phyloP scores from a whole-genome alignment of 2,113 vertebrate genomes.

The Anhinga rufa region DNA sequence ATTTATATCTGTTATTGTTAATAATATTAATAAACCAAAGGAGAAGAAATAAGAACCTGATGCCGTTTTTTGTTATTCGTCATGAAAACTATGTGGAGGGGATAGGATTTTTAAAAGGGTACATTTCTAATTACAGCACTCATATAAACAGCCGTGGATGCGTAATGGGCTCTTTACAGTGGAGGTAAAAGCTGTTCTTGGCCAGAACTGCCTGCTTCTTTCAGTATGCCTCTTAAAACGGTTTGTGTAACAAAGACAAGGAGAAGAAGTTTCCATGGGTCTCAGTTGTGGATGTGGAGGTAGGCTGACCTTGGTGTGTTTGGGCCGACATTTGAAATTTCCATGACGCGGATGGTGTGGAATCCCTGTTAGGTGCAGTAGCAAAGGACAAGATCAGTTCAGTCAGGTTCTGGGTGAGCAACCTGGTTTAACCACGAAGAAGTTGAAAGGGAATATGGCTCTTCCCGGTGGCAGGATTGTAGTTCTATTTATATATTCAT shows the following conservation, averaged over 20 bases:
- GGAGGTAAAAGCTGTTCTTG: background rate
- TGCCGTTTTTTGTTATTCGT: background rate
- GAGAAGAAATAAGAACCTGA: background rate
- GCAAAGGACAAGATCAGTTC: background rate
- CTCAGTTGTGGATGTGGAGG: background rate
- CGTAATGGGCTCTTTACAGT: background rate
- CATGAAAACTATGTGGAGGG: background rate
- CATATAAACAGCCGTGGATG: background rate
- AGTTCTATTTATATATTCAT: conserved; percentile 35
- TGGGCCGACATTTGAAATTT: background rate
- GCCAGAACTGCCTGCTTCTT: background rate
- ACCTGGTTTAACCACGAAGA: background rate
- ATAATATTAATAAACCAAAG: background rate
- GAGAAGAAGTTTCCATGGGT: background rate
- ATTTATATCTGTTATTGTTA: background rate
- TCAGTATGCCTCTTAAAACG: background rate
- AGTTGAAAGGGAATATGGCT: background rate
- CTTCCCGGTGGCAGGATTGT: background rate
- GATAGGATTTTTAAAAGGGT: background rate
- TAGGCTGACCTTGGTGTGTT: background rate
- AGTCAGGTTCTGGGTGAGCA: background rate
- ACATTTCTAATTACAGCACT: background rate
- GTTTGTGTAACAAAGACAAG: background rate
- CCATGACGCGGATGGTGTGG: background rate
- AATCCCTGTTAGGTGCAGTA: background rate